Evolutionary conservation across 2,113 vertebrate genomes (phyloP).

Genomic region (Podocnemis expansa): DNA sequence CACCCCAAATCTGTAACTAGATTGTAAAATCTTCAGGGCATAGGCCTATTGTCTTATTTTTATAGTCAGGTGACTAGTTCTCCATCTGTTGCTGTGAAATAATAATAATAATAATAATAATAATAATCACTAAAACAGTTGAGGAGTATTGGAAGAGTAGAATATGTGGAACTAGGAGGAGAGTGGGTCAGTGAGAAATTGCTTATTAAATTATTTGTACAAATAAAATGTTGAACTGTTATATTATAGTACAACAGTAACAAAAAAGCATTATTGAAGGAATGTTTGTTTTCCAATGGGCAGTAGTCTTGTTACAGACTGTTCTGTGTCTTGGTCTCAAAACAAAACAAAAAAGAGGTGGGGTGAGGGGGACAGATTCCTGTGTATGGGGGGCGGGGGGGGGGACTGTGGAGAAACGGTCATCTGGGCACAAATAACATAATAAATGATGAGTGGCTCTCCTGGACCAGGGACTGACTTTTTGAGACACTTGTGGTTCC

Average conservation of each 20-base stretch:
- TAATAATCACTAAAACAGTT: background rate
- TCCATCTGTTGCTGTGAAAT: background rate
- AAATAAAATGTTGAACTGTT: background rate
- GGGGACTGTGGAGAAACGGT: background rate
- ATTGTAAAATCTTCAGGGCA: background rate
- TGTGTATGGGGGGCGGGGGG: background rate
- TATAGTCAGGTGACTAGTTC: background rate
- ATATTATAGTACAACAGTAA: background rate
- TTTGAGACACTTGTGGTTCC: background rate
- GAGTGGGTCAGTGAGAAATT: background rate
- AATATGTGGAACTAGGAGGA: background rate
- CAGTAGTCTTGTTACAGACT: background rate
- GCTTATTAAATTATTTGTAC: background rate
- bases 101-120: too few species aligned
- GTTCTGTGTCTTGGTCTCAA: background rate
- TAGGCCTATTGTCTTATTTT: background rate
- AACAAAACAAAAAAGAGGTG: background rate
- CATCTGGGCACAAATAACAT: background rate
- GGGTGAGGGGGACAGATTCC: background rate
- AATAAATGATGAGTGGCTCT: background rate
- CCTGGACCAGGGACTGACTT: background rate
- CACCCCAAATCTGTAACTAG: background rate
- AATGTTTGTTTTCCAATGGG: background rate
- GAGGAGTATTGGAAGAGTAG: background rate
- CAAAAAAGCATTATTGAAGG: background rate